A percentile compares a stretch with the other conserved stretches of the same genome.
Conservation (phyloP, 2,888 invertebrate genomes). For the Lasioglossum vierecki region DNA sequence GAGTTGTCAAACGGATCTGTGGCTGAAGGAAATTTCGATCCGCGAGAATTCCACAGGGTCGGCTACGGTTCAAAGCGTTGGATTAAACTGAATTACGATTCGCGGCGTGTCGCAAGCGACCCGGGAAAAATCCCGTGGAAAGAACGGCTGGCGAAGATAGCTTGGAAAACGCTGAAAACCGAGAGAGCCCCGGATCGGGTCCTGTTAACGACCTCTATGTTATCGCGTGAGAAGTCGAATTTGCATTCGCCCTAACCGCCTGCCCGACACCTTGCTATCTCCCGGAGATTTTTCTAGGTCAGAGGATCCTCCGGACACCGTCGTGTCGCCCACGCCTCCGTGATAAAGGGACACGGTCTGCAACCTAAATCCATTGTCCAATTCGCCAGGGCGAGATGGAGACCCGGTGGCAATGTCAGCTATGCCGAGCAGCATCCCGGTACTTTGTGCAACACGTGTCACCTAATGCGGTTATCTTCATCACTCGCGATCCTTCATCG, state of each 20-base stretch:
- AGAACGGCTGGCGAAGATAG: constrained; percentile 15
- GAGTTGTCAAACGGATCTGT: not conserved
- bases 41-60: not conserved
- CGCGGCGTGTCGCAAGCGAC: constrained; percentile 40
- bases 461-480: not conserved
- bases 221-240: constrained; percentile 47
- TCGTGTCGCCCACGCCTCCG: not conserved
- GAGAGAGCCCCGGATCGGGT: constrained; percentile 12
- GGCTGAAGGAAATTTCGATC: constrained; percentile 11
- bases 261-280: constrained; percentile 24
- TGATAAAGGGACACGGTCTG: constrained; percentile 9
- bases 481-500: not conserved
- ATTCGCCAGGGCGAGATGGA: not conserved
- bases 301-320: constrained; percentile 17
- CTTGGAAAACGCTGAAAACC: not conserved
- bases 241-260: constrained; percentile 42
- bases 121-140: constrained; percentile 23
- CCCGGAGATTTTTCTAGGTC: constrained; percentile 44
- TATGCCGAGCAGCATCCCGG: not conserved
- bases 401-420: not conserved
- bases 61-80: constrained; percentile 19
- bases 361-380: not conserved
- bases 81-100: constrained; percentile 51
- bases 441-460: constrained; percentile 34
- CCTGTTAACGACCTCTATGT: constrained; percentile 58